phyloP scores from a whole-genome alignment of 1,140 invertebrate species.

The Calliphora vicina region DNA sequence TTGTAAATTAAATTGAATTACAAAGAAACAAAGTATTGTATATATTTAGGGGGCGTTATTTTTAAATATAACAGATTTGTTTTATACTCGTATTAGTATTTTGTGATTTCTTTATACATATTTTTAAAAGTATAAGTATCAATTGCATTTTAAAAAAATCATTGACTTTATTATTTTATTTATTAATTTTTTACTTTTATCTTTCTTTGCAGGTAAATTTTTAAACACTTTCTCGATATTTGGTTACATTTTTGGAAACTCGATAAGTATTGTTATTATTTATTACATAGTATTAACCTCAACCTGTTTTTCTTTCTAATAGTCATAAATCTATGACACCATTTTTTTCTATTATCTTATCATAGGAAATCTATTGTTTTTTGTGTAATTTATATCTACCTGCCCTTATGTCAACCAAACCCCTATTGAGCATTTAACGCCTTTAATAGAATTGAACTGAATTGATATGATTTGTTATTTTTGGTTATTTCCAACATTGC shows the following conservation, averaged over 20 bases:
- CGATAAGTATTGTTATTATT: neutral
- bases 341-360: conserved; percentile 10
- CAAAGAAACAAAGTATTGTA: neutral
- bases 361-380: neutral
- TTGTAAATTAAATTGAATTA: neutral
- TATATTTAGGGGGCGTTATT: neutral
- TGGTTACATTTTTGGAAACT: neutral
- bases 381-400: neutral
- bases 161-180: neutral
- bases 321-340: neutral
- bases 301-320: conserved; percentile 2
- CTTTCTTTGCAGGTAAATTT: neutral
- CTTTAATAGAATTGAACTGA: too few relatives aligned
- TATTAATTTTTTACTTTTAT: neutral
- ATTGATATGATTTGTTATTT: neutral
- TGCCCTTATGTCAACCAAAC: neutral
- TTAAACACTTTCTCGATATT: neutral
- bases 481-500: too few relatives aligned
- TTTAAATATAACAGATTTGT: neutral
- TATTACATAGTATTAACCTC: neutral
- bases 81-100: neutral
- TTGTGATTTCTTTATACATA: too few relatives aligned
- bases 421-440: neutral
- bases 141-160: neutral
- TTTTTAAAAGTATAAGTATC: neutral